phyloP scores from a whole-genome alignment of 1,140 invertebrate genomes.

The Heliconius congener region DNA sequence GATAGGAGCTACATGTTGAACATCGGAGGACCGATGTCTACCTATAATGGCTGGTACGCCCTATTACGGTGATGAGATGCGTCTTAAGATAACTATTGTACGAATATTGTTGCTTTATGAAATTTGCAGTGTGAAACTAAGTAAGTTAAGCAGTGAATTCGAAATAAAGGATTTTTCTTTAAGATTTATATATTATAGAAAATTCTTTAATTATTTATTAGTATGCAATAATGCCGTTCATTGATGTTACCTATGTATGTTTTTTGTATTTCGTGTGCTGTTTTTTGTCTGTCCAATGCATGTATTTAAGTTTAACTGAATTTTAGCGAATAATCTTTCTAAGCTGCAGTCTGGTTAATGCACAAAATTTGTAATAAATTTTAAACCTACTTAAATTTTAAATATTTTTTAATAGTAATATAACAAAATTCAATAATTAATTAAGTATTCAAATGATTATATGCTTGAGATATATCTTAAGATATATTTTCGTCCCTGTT shows the following conservation, averaged over 20 bases:
- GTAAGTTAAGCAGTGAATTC: neutral
- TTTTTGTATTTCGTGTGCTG: too few relatives aligned
- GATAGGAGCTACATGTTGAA: constrained; percentile 79
- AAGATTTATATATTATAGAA: too few relatives aligned
- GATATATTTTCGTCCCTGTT: constrained; percentile 33
- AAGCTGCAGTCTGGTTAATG: too few relatives aligned
- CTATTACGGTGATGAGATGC: constrained; percentile 46
- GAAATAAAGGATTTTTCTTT: neutral
- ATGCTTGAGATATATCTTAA: constrained; percentile 35
- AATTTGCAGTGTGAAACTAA: neutral
- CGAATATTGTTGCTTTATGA: neutral
- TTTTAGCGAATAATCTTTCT: too few relatives aligned
- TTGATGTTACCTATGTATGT: too few relatives aligned
- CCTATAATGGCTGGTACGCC: constrained; percentile 58
- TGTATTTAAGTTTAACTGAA: too few relatives aligned
- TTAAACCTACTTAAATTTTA: too few relatives aligned
- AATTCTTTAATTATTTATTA: too few relatives aligned
- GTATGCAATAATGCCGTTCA: too few relatives aligned
- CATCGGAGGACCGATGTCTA: constrained; percentile 78
- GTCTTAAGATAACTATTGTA: constrained; percentile 49
- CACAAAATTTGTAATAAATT: too few relatives aligned
- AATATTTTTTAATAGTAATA: neutral
- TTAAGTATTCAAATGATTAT: neutral
- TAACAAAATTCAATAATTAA: neutral
- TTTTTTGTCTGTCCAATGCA: too few relatives aligned